Percentiles rank a stretch among this genome's conserved stretches.
Evolutionary conservation across 2,888 invertebrate species (phyloP).

Genomic region (Galeruca laticollis): DNA sequence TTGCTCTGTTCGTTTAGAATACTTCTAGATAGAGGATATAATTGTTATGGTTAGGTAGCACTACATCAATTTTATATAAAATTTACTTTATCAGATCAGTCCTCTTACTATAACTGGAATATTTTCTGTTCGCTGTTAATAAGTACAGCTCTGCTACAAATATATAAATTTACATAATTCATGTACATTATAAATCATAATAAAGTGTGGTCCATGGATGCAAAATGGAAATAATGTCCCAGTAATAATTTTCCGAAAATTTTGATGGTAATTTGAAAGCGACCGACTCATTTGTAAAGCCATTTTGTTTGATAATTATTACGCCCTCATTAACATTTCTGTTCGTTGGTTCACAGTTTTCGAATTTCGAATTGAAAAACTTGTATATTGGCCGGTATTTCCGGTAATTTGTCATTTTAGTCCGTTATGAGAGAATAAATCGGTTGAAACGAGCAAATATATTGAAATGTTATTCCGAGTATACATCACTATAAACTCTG

Average conservation of each 20-base stretch:
- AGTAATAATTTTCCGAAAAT: conserved; percentile 48
- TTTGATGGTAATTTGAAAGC: conserved; percentile 44
- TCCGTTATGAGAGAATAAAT: conserved; percentile 6
- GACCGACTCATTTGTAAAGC: conserved; percentile 44
- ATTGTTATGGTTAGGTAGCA: no score
- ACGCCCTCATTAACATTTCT: conserved; percentile 42
- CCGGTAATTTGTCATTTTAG: conserved; percentile 20
- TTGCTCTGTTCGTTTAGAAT: no score
- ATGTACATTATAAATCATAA: conserved; percentile 47
- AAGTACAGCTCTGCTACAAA: conserved; percentile 15
- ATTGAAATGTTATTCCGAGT: conserved; percentile 15
- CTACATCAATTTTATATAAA: no score
- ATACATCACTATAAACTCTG: neutral
- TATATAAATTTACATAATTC: conserved; percentile 48
- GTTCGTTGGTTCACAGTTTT: conserved; percentile 22
- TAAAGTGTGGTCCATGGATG: conserved; percentile 37
- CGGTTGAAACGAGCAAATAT: conserved; percentile 2
- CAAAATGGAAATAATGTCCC: conserved; percentile 44
- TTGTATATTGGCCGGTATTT: conserved; percentile 19
- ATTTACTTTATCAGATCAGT: no score
- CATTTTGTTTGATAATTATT: conserved; percentile 42
- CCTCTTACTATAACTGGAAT: neutral
- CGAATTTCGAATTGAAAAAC: conserved; percentile 18
- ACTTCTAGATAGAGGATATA: no score
- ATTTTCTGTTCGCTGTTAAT: neutral